A percentile compares a stretch with the other conserved stretches of the same genome.
These are phyloP conservation scores for Aphidius ervi DNA, from an alignment of 1,140 invertebrate genomes.

Conservation along the genomic window DNA sequence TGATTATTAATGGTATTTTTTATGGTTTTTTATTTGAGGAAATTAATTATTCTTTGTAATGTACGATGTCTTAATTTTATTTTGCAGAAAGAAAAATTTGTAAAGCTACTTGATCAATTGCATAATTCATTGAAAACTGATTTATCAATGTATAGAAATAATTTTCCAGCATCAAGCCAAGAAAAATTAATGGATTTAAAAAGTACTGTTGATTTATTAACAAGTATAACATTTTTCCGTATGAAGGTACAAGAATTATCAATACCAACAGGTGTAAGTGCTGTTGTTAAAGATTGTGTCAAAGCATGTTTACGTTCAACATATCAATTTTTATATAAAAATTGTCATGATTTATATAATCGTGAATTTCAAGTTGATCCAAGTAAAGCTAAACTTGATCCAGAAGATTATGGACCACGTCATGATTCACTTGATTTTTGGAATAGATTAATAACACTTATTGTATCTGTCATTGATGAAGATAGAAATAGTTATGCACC, in stretches of 20 bases:
- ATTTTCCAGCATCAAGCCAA: conserved; percentile 95
- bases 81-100: conserved; percentile 98
- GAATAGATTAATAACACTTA: conserved; percentile 96
- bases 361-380: conserved; percentile 91
- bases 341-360: conserved; percentile 93
- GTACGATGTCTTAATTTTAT: too few relatives aligned
- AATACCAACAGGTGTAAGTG: conserved; percentile 93
- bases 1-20: too few relatives aligned
- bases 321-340: conserved; percentile 97
- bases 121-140: conserved; percentile 98
- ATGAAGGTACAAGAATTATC: conserved; percentile 99
- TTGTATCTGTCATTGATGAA: conserved; percentile 98
- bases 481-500: conserved; percentile 97
- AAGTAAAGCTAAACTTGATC: conserved; percentile 79
- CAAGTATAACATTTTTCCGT: conserved; percentile 99
- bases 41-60: too few relatives aligned
- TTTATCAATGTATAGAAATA: conserved; percentile 98
- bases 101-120: conserved; percentile 96
- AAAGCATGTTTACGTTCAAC: conserved; percentile 96
- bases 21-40: too few relatives aligned
- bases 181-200: conserved; percentile 99
- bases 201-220: conserved; percentile 96
- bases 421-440: conserved; percentile 94
- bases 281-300: conserved; percentile 98
- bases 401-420: conserved; percentile 84